Conservation (phyloP, 2,888 invertebrate species). For the Timema podura region DNA sequence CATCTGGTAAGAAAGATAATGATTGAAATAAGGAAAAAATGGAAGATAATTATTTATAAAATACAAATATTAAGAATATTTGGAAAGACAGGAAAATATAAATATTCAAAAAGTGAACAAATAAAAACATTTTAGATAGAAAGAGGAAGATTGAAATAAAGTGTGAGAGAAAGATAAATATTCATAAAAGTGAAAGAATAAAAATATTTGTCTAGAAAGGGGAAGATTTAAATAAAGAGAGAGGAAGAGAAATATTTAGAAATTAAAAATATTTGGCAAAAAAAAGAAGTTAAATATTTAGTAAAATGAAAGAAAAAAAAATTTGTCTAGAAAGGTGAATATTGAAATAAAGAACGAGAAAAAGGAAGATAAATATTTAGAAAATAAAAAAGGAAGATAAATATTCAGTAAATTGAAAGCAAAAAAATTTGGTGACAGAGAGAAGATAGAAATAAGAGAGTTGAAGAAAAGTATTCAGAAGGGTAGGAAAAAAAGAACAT, state of each 20-base stretch:
- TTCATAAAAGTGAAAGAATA: background rate
- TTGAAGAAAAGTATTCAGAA: too few relatives aligned
- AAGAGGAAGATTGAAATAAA: too few relatives aligned
- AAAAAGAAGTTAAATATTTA: background rate
- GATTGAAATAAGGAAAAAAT: too few relatives aligned
- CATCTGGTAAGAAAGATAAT: too few relatives aligned
- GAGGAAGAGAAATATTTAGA: constrained; percentile 19
- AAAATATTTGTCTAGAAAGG: background rate
- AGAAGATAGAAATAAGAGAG: too few relatives aligned
- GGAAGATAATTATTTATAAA: too few relatives aligned
- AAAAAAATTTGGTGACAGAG: too few relatives aligned
- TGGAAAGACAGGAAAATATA: constrained; percentile 19
- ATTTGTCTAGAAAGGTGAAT: background rate
- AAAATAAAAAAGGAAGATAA: too few relatives aligned
- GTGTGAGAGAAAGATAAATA: background rate
- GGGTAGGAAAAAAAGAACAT: background rate
- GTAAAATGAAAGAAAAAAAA: background rate
- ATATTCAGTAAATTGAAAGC: too few relatives aligned
- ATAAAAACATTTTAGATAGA: too few relatives aligned
- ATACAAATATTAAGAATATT: constrained; percentile 14
- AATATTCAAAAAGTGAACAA: background rate
- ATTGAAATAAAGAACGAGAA: too few relatives aligned
- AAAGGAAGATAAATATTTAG: too few relatives aligned
- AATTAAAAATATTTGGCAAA: constrained; percentile 13
- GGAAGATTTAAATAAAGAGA: background rate